phyloP scores from a whole-genome alignment of 2,888 invertebrate species.

The Tortrix viridana region DNA sequence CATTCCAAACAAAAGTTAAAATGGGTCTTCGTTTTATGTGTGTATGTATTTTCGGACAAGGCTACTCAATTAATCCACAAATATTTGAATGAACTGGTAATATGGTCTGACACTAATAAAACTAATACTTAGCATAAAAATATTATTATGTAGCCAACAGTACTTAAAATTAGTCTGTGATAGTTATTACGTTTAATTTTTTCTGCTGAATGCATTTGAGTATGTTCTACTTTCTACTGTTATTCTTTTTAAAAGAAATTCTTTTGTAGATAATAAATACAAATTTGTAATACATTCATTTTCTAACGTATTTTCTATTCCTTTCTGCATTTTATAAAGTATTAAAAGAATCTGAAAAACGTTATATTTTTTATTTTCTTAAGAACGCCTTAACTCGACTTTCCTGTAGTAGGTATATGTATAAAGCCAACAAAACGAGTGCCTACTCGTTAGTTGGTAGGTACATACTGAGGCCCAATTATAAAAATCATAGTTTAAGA shows the following conservation, averaged over 20 bases:
- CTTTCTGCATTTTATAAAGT: conserved; percentile 78
- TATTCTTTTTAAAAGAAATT: conserved; percentile 25
- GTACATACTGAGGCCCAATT: too few relatives aligned
- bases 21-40: conserved; percentile 10
- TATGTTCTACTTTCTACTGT: conserved; percentile 38
- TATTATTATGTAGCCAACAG: conserved; percentile 31
- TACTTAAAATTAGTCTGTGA: conserved; percentile 66
- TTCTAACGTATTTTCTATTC: conserved; percentile 75
- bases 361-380: neutral
- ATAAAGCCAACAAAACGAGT: too few relatives aligned
- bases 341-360: conserved; percentile 70
- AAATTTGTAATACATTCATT: conserved; percentile 83
- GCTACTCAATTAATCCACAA: conserved; percentile 6
- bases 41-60: conserved; percentile 11
- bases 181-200: conserved; percentile 53
- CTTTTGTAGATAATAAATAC: conserved; percentile 59
- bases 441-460: too few relatives aligned
- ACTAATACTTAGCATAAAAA: conserved; percentile 27
- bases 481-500: too few relatives aligned
- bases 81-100: conserved; percentile 30
- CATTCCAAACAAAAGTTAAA: conserved; percentile 57
- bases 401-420: too few relatives aligned
- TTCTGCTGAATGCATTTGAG: conserved; percentile 16
- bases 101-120: conserved; percentile 39
- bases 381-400: neutral